These are phyloP conservation scores for Nemotelus nigrinus DNA, from an alignment of 2,888 invertebrate species.

Conservation along the genomic window DNA sequence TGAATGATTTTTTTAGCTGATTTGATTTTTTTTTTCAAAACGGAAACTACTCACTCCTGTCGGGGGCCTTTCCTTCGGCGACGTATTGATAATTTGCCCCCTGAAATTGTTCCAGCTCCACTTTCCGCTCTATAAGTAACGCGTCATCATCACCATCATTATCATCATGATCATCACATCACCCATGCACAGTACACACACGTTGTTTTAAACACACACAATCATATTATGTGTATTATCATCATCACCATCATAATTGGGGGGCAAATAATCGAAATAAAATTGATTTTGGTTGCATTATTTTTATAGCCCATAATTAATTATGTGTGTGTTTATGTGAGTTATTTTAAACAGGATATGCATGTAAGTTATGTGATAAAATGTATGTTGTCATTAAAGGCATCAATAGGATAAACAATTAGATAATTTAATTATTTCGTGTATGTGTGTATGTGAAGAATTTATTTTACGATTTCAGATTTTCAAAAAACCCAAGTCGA, in stretches of 20 bases:
- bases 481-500: constrained; percentile 22
- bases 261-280: constrained; percentile 6
- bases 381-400: constrained; percentile 14
- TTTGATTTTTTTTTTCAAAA: constrained; percentile 18
- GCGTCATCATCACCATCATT: neutral
- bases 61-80: constrained; percentile 54
- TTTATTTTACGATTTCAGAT: neutral
- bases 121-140: constrained; percentile 52
- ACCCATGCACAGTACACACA: neutral
- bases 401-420: constrained; percentile 14
- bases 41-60: constrained; percentile 54
- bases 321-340: neutral
- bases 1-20: neutral
- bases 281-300: constrained; percentile 5
- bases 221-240: neutral
- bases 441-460: constrained; percentile 19
- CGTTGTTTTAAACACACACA: constrained; percentile 24
- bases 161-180: neutral
- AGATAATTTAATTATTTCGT: constrained; percentile 6
- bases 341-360: too few relatives aligned
- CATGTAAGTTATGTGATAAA: too few relatives aligned
- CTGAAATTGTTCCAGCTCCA: constrained; percentile 52
- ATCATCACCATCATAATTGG: neutral
- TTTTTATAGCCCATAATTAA: neutral
- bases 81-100: constrained; percentile 54